A percentile compares a stretch with the other conserved stretches of the same genome.
phyloP scores from a whole-genome alignment of 2,113 vertebrate genomes.

The Sinosuthora webbiana region DNA sequence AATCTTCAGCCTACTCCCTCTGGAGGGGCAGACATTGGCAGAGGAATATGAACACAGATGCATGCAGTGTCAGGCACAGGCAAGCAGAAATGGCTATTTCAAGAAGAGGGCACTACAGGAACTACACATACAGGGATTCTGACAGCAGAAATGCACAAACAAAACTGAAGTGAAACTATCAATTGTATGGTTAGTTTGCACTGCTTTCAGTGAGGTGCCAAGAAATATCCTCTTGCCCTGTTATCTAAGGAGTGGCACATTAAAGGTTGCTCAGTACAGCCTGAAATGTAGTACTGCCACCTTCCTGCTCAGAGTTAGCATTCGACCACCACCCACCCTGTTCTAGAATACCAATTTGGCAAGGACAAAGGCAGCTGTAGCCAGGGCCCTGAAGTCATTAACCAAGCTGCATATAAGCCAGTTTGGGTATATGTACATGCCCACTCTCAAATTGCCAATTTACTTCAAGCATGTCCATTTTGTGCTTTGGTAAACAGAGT shows the following conservation, averaged over 20 bases:
- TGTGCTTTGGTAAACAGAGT: neutral
- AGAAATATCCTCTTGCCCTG: neutral
- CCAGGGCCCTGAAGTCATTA: neutral
- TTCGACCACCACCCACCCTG: neutral
- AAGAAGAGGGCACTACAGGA: neutral
- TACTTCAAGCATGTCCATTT: neutral
- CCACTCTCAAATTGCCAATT: neutral
- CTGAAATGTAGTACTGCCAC: neutral
- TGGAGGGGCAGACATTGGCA: neutral
- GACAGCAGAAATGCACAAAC: neutral
- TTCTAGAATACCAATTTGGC: neutral
- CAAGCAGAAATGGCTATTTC: neutral
- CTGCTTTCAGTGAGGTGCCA: neutral
- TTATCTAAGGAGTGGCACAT: neutral
- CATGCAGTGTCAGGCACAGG: constrained; percentile 30
- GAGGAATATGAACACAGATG: neutral
- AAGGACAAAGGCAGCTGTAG: neutral
- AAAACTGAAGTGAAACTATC: neutral
- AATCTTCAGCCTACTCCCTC: constrained; percentile 17
- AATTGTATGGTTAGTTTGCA: neutral
- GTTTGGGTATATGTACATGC: neutral
- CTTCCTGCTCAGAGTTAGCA: neutral
- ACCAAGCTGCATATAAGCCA: neutral
- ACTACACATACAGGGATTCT: neutral
- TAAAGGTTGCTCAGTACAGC: neutral